Conservation (phyloP, 1,140 invertebrate species). For the Marisa cornuarietis region DNA sequence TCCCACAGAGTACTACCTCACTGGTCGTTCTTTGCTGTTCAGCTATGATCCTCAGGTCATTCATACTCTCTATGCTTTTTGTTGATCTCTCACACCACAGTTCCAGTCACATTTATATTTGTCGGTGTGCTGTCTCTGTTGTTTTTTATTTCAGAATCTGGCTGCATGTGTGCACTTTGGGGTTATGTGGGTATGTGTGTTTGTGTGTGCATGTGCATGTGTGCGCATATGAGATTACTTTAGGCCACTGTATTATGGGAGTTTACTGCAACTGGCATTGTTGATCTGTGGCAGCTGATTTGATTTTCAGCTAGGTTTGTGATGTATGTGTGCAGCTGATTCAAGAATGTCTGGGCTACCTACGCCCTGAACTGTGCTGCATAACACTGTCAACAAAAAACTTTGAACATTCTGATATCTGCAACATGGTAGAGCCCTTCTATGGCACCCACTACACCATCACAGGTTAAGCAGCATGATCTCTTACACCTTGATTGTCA, state of each 20-base stretch:
- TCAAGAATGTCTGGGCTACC: conserved; percentile 42
- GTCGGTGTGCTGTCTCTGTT: background rate
- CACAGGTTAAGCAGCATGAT: conserved; percentile 21
- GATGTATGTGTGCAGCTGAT: conserved; percentile 45
- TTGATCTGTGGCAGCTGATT: background rate
- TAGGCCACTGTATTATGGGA: background rate
- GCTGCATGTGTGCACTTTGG: background rate
- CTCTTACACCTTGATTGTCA: too few relatives aligned
- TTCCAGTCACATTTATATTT: too few relatives aligned
- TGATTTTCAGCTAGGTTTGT: background rate
- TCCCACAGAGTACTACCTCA: conserved; percentile 76
- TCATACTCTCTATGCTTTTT: background rate
- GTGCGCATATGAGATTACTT: background rate
- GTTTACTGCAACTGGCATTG: background rate
- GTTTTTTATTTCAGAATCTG: background rate
- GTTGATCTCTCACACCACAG: too few relatives aligned
- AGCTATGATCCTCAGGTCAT: conserved; percentile 54
- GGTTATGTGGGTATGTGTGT: background rate
- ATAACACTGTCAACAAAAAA: conserved; percentile 55
- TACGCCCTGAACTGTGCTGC: conserved; percentile 56
- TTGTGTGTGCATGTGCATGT: background rate
- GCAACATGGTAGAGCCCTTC: conserved; percentile 55
- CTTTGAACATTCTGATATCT: conserved; percentile 43
- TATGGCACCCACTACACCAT: conserved; percentile 51
- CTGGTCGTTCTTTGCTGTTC: conserved; percentile 48